These are phyloP conservation scores for Anguilla obscura DNA, from an alignment of 2,797 vertebrate species.

Conservation along the genomic window DNA sequence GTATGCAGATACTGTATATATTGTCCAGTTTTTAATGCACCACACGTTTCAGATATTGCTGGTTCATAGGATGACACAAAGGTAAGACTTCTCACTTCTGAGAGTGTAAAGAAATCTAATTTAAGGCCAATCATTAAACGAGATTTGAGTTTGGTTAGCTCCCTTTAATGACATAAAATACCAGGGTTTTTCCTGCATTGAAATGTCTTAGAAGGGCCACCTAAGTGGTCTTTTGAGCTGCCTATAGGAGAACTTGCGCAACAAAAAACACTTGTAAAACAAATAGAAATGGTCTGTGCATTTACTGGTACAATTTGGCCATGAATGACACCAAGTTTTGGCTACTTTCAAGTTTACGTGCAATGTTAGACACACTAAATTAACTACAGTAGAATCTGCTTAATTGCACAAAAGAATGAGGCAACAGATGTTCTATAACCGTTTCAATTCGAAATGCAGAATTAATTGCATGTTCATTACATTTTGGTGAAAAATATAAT, in stretches of 20 bases:
- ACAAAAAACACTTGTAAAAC: too few relatives aligned
- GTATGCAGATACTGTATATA: neutral
- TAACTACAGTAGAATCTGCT: too few relatives aligned
- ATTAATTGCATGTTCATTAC: neutral
- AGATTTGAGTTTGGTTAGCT: neutral
- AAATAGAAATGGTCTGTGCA: too few relatives aligned
- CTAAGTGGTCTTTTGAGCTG: too few relatives aligned
- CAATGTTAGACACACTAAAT: too few relatives aligned
- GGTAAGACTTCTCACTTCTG: neutral
- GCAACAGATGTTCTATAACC: neutral
- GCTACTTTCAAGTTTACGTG: too few relatives aligned
- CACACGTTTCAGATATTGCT: conserved; percentile 1
- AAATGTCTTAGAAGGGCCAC: neutral
- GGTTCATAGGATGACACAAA: neutral
- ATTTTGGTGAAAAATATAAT: neutral
- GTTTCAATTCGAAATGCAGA: neutral
- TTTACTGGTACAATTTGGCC: too few relatives aligned
- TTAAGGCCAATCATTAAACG: neutral
- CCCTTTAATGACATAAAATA: neutral
- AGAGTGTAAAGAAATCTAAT: neutral
- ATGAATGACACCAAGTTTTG: too few relatives aligned
- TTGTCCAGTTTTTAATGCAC: neutral
- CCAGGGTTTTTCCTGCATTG: too few relatives aligned
- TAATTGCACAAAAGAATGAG: too few relatives aligned
- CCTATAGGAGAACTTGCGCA: too few relatives aligned